Conservation (phyloP, 2,888 invertebrate genomes). For the Callinectes sapidus region DNA sequence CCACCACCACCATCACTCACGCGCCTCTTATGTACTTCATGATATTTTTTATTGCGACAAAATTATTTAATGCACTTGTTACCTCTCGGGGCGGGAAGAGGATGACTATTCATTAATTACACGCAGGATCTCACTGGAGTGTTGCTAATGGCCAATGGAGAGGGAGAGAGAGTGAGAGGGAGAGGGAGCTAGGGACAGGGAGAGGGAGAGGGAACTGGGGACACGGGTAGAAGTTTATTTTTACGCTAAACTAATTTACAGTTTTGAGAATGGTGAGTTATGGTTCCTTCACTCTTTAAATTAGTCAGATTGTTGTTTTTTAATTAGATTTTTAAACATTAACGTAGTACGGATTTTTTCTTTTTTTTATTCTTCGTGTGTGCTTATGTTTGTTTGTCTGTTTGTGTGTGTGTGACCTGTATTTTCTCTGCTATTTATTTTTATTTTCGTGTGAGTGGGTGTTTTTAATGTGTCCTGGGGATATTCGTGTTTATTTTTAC, state of each 20-base stretch:
- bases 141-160: neutral
- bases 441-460: no score
- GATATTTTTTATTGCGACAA: conserved; percentile 1
- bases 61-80: neutral
- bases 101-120: neutral
- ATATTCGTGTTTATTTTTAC: no score
- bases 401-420: no score
- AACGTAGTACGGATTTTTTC: neutral
- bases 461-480: no score
- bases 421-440: no score
- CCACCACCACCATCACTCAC: neutral
- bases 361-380: no score
- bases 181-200: no score
- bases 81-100: neutral
- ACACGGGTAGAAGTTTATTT: neutral
- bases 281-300: neutral
- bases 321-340: neutral
- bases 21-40: neutral
- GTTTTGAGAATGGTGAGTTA: neutral
- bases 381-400: no score
- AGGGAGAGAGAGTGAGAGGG: no score
- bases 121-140: neutral
- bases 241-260: neutral
- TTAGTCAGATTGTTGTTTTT: neutral
- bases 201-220: neutral